Conservation (phyloP, 2,888 invertebrate genomes). For the Oscheius sp. region DNA sequence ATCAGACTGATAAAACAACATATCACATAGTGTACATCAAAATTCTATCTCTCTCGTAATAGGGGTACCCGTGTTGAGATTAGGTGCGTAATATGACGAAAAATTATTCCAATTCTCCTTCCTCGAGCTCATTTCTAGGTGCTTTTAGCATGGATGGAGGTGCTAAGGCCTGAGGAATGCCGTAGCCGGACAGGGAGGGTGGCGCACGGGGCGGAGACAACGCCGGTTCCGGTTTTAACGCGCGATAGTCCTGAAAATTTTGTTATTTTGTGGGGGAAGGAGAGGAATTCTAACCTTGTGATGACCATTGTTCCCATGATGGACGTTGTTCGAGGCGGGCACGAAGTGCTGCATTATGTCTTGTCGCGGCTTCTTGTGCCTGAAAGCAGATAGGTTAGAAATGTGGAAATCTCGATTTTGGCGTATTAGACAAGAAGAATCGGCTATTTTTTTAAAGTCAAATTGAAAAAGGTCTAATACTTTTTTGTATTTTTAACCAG, state of each 20-base stretch:
- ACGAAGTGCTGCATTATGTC: slow-evolving; percentile 28
- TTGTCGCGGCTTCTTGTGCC: slow-evolving; percentile 29
- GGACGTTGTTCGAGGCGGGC: slow-evolving; percentile 24
- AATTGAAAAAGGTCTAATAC: too few relatives aligned
- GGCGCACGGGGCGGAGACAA: slow-evolving; percentile 12
- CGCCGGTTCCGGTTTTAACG: not conserved
- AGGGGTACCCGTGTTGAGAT: slow-evolving; percentile 1
- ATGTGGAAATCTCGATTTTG: too few relatives aligned
- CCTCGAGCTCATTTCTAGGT: slow-evolving; percentile 33
- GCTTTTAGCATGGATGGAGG: not conserved
- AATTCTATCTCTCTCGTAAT: not conserved
- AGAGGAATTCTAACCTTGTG: slow-evolving; percentile 7
- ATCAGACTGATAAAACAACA: slow-evolving; percentile 2
- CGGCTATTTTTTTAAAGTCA: too few relatives aligned
- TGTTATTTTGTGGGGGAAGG: not conserved
- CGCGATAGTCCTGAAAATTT: slow-evolving; percentile 17
- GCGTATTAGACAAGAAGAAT: too few relatives aligned
- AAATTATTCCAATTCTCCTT: slow-evolving; percentile 33
- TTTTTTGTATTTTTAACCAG: too few relatives aligned
- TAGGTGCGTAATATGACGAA: not conserved
- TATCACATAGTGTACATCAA: slow-evolving; percentile 8
- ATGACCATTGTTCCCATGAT: slow-evolving; percentile 17
- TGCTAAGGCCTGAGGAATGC: not conserved
- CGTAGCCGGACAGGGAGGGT: not conserved
- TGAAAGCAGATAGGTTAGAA: slow-evolving; percentile 1